A percentile compares a stretch with the other conserved stretches of the same genome.
Conservation (phyloP, 2,113 vertebrate species). For the Myanophis thanlyinensis region DNA sequence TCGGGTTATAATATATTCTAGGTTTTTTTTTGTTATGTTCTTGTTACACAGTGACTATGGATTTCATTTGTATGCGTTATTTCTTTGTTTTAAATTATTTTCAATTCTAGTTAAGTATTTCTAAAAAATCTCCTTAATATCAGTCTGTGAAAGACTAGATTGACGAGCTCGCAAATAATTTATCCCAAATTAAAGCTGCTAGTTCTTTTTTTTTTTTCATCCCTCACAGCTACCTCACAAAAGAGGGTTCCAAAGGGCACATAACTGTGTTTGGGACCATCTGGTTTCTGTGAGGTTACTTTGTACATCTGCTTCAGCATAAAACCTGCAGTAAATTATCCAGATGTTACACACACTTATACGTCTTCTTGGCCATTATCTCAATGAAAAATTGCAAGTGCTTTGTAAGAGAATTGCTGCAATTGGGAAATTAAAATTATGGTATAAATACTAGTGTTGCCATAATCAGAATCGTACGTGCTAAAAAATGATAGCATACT, state of each 20-base stretch:
- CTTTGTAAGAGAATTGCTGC: not conserved
- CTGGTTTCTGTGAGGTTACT: rapidly evolving
- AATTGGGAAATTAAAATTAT: not conserved
- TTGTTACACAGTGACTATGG: not conserved
- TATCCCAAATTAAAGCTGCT: not conserved
- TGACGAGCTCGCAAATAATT: not conserved
- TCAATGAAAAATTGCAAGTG: not conserved
- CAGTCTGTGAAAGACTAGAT: not conserved
- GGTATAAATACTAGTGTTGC: rapidly evolving
- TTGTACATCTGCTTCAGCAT: not conserved
- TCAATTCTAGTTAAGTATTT: not conserved
- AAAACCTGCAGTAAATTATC: not conserved
- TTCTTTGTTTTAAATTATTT: not conserved
- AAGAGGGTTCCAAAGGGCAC: not conserved
- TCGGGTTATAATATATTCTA: not conserved
- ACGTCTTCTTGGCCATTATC: not conserved
- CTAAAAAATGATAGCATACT: not conserved
- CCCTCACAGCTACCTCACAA: not conserved
- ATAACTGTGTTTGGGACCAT: not conserved
- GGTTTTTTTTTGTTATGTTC: not conserved
- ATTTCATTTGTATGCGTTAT: not conserved
- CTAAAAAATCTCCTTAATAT: not conserved
- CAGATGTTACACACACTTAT: rapidly evolving
- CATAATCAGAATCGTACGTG: not conserved
- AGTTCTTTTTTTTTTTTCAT: not conserved